These are phyloP conservation scores for Temnothorax nylanderi DNA, from an alignment of 1,140 invertebrate species.

Conservation along the genomic window DNA sequence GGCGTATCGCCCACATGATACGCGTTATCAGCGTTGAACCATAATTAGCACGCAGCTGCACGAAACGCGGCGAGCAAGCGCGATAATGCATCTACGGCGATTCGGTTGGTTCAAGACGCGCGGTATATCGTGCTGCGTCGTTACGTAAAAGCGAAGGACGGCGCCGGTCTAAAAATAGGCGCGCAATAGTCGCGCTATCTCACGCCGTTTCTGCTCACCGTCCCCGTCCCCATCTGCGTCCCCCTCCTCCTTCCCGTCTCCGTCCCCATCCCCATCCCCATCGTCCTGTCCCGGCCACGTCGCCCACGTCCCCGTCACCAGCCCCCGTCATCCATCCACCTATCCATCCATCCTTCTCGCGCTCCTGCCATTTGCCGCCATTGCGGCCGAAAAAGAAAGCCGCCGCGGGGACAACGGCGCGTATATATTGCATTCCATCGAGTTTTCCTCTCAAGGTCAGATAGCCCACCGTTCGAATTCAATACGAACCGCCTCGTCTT, in stretches of 20 bases:
- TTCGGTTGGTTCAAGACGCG: conserved; percentile 30
- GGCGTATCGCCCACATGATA: background rate
- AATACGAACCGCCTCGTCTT: conserved; percentile 44
- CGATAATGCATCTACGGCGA: conserved; percentile 9
- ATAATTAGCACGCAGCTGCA: background rate
- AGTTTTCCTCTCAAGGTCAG: conserved; percentile 60
- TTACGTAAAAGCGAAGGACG: conserved; percentile 81
- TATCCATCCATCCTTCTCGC: conserved; percentile 13
- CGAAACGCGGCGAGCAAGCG: background rate
- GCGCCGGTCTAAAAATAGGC: conserved; percentile 81
- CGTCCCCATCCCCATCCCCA: background rate
- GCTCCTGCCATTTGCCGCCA: background rate
- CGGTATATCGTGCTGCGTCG: conserved; percentile 58
- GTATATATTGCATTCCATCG: conserved; percentile 22
- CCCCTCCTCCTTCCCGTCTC: background rate
- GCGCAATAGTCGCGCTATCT: conserved; percentile 71
- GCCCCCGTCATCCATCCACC: background rate
- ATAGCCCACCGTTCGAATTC: conserved; percentile 46
- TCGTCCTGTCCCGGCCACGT: conserved; percentile 1
- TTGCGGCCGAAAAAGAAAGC: conserved; percentile 31
- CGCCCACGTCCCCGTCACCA: conserved; percentile 34
- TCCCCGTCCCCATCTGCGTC: conserved; percentile 22
- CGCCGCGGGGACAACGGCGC: background rate
- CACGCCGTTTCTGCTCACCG: conserved; percentile 67
- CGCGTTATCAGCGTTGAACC: background rate